Evolutionary conservation across 2,113 vertebrate species (phyloP).

Genomic region (Cryptoleucopteryx plumbea): DNA sequence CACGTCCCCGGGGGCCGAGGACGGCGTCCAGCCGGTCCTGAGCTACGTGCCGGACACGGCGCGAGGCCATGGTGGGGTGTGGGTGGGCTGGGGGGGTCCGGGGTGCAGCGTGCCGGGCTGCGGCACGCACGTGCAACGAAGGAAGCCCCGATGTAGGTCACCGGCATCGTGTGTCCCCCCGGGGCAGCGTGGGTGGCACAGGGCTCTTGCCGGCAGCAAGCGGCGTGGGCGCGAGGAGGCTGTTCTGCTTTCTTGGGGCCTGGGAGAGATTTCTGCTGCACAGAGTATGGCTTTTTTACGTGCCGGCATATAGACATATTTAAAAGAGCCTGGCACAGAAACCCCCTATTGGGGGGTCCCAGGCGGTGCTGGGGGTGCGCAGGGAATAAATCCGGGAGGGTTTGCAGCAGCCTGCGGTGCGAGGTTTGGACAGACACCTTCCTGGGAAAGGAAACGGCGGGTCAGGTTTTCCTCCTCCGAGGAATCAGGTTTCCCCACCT

Average conservation of each 20-base stretch:
- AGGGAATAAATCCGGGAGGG: background rate
- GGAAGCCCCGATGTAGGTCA: background rate
- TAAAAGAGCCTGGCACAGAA: background rate
- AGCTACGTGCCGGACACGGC: rapidly evolving
- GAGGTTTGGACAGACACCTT: rapidly evolving
- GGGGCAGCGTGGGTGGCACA: background rate
- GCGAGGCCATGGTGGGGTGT: rapidly evolving
- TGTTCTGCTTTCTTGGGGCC: background rate
- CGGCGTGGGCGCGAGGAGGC: rapidly evolving
- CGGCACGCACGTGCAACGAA: background rate
- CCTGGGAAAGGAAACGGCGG: rapidly evolving
- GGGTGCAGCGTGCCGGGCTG: background rate
- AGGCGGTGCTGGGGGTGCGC: background rate
- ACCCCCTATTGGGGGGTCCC: background rate
- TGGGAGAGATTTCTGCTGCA: background rate
- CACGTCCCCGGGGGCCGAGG: background rate
- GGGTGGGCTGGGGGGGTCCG: background rate
- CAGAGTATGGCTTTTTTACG: rapidly evolving
- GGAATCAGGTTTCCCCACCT: background rate
- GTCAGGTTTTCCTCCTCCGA: rapidly evolving
- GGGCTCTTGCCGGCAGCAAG: background rate
- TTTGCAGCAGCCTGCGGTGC: background rate
- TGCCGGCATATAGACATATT: rapidly evolving
- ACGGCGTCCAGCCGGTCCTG: background rate
- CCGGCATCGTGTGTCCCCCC: background rate